Base-by-base conservation (phyloP, 2,797 vertebrate species). In the Melanogrammus aeglefinus region DNA sequence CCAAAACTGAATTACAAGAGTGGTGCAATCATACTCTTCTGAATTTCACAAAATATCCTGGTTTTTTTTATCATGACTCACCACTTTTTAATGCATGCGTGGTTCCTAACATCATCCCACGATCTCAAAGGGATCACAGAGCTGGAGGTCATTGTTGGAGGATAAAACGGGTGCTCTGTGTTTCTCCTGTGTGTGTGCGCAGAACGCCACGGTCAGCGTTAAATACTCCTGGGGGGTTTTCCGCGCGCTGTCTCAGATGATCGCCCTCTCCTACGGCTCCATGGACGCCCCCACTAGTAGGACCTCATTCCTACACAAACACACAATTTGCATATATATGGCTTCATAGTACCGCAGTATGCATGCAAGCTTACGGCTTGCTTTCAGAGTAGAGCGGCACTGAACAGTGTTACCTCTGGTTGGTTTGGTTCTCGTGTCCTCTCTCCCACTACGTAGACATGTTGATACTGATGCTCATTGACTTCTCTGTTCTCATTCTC, bases 181-280 rank as follows among this genome's bases (percentile, higher is more conserved):
- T 29, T 13, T 33, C 27, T 71, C 12, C 10, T 16, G 6, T 39
- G 82, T 39, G 82, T 44, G 71, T 24, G 87, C 63, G n/a, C 90
- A 95, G 95, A 94, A 95, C 18, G 91, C 92, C 76, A 90, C 94
- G 18, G 94, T 94, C 80, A 91, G 88, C 0, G 94, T 93, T 76
- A 94, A 95, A 78, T 95, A 95, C 86, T 94, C 95, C 0, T 94
- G 94, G 90, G 94, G 94, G 66, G 91, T 95, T 36, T 94, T 95
- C 76, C 90, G 94, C 38, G 94, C 94, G 27, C 92, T 95, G 0
- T 95, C 93, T 18, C 94, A 95, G 88, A 95, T 95, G 94, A 92
- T 94, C 6, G 93, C 93, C 21, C 92, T 94, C 39, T 94, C 94
- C 0, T 95, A 95, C 0, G 94, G 94, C 74, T 94, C 94, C 74